A percentile compares a stretch with the other conserved stretches of the same genome.
Conservation (phyloP, 2,797 vertebrate species). For the Ispidina picta region DNA sequence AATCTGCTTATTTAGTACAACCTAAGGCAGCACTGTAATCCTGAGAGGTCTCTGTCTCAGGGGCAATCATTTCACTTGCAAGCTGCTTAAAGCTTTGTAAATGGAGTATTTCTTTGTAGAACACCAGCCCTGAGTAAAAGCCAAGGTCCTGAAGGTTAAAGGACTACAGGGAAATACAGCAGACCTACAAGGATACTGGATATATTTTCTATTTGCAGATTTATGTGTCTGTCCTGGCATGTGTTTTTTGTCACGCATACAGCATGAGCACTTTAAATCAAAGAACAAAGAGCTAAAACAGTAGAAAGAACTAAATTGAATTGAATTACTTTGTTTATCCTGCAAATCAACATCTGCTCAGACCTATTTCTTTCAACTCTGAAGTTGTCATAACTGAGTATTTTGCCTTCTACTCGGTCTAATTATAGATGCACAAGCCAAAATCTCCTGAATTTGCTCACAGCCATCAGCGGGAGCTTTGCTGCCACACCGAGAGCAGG, state of each 20-base stretch:
- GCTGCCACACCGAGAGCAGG: fast-evolving
- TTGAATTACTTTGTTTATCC: conserved; percentile 55
- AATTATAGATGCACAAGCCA: neutral
- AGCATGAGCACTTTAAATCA: neutral
- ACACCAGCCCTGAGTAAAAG: neutral
- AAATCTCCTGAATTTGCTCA: conserved; percentile 14
- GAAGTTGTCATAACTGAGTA: conserved; percentile 18
- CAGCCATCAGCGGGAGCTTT: neutral
- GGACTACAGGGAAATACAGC: neutral
- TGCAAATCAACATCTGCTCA: conserved; percentile 53
- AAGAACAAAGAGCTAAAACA: conserved; percentile 27
- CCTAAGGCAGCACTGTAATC: neutral
- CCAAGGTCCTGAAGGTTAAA: neutral
- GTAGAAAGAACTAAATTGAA: neutral
- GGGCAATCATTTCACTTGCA: conserved; percentile 9
- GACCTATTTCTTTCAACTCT: conserved; percentile 29
- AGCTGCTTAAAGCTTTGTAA: neutral
- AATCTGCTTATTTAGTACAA: neutral
- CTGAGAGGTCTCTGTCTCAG: neutral
- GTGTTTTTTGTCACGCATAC: conserved; percentile 30
- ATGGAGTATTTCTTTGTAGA: neutral
- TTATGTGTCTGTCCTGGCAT: conserved; percentile 2
- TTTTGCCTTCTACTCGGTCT: conserved; percentile 51
- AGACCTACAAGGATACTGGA: neutral
- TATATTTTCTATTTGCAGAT: conserved; percentile 7